phyloP scores from a whole-genome alignment of 2,888 invertebrate species.

The Ormia ochracea region DNA sequence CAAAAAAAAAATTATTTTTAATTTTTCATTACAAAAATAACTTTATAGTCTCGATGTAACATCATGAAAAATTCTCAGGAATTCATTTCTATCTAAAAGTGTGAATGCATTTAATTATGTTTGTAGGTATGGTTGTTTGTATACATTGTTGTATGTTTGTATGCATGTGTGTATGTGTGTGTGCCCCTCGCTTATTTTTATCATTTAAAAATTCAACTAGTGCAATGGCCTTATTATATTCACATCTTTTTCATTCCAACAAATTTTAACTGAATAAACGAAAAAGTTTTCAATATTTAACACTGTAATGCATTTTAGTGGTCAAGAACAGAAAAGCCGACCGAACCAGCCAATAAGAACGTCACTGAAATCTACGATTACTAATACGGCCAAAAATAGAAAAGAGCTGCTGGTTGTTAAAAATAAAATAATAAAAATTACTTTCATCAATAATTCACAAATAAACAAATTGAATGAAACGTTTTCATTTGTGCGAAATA shows the following conservation, averaged over 20 bases:
- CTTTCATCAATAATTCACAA: constrained; percentile 13
- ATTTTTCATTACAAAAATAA: no score
- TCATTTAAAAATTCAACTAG: constrained; percentile 27
- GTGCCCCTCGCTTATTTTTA: constrained; percentile 18
- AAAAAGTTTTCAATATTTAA: constrained; percentile 52
- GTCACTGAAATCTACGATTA: constrained; percentile 6
- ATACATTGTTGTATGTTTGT: no score
- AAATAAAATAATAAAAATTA: constrained; percentile 26
- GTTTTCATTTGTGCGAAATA: neutral
- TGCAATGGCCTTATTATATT: constrained; percentile 11
- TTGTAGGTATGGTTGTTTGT: no score
- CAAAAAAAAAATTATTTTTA: no score
- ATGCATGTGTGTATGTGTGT: no score
- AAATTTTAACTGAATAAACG: constrained; percentile 23
- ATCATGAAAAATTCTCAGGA: no score
- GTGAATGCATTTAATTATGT: no score
- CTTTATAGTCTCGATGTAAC: no score
- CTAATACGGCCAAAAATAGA: constrained; percentile 15
- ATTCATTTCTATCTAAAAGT: no score
- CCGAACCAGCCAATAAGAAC: neutral
- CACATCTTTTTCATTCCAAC: neutral
- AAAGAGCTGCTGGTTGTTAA: constrained; percentile 39
- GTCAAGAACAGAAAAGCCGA: constrained; percentile 26
- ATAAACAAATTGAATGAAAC: neutral
- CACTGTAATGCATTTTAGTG: constrained; percentile 51